Conservation (phyloP, 2,113 vertebrate species). For the Steatornis caripensis region DNA sequence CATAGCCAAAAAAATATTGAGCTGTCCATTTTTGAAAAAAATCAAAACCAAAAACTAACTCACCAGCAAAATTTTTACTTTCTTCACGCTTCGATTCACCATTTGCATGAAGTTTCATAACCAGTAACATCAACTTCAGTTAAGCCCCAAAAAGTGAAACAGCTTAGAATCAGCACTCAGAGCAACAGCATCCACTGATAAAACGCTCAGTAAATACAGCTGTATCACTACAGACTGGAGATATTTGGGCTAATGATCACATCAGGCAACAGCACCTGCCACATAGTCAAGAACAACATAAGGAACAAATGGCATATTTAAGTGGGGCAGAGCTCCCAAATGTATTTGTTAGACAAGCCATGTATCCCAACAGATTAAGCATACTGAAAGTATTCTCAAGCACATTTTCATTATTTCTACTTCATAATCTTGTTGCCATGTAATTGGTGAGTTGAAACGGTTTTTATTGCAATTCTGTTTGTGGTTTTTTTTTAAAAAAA, state of each 20-base stretch:
- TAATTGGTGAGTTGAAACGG: background rate
- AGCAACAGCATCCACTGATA: background rate
- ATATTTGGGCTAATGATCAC: background rate
- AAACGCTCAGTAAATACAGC: background rate
- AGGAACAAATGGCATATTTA: constrained; percentile 34
- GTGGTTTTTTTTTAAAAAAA: background rate
- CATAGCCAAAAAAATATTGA: background rate
- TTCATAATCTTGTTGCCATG: background rate
- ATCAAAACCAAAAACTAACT: background rate
- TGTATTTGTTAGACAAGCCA: background rate
- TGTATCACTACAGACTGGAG: background rate
- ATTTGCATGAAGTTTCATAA: constrained; percentile 12
- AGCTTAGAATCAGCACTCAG: background rate
- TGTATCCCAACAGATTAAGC: background rate
- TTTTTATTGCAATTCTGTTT: background rate
- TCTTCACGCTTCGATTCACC: constrained; percentile 15
- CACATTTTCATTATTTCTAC: background rate
- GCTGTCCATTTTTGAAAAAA: background rate
- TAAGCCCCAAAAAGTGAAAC: background rate
- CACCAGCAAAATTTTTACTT: background rate
- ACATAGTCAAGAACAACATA: constrained; percentile 1
- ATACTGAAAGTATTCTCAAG: background rate
- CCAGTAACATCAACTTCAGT: background rate
- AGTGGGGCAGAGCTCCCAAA: background rate
- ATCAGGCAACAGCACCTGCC: constrained; percentile 24